Evolutionary conservation across 1,140 invertebrate species (phyloP).

Genomic region (Acyrthosiphon pisum): DNA sequence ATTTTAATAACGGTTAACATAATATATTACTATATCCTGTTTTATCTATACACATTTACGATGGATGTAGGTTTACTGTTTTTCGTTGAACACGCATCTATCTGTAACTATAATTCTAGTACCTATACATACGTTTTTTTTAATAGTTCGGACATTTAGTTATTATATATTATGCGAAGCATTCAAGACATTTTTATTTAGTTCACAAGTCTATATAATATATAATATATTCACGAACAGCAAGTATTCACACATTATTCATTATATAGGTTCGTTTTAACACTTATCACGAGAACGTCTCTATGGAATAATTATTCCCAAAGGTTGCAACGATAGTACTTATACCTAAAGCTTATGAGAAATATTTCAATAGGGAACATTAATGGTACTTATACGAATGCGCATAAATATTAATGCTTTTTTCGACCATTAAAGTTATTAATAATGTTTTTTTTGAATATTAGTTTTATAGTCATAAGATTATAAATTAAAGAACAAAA

Average conservation of each 20-base stretch:
- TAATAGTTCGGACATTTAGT: background rate
- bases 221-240: background rate
- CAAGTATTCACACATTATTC: background rate
- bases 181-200: background rate
- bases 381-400: background rate
- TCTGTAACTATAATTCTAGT: background rate
- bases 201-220: background rate
- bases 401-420: background rate
- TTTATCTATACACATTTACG: background rate
- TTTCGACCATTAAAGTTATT: background rate
- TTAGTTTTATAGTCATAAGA: background rate
- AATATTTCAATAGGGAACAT: background rate
- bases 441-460: background rate
- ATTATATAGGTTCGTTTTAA: background rate
- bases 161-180: background rate
- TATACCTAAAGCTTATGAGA: background rate
- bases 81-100: background rate
- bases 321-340: background rate
- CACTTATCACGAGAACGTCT: background rate
- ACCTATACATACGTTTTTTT: background rate
- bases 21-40: background rate
- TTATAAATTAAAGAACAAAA: background rate
- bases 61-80: background rate
- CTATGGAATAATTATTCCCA: background rate
- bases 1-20: background rate